Conservation (phyloP, 37 sponge, comb jelly and placozoan species). For the Aplysina aerophoba region DNA sequence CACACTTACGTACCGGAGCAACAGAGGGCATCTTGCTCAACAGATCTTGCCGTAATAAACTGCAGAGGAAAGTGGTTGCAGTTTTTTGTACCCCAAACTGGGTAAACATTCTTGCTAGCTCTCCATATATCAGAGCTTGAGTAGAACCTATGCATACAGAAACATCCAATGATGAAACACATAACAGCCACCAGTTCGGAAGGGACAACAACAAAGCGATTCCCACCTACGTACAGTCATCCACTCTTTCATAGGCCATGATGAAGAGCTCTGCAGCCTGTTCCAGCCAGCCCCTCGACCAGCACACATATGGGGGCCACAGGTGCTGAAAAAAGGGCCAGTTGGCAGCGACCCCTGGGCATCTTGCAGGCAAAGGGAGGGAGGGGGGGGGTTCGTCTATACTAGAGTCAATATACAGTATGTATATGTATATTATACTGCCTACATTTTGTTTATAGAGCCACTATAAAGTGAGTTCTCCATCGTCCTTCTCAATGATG, state of each 20-base stretch:
- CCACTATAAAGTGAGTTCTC: no score
- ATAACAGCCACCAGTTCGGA: not conserved
- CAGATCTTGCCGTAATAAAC: no score
- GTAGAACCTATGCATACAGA: not conserved
- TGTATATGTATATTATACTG: no score
- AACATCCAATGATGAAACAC: not conserved
- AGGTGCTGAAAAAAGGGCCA: not conserved
- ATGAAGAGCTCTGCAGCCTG: not conserved
- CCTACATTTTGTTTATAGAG: no score
- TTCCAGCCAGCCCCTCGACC: slow-evolving; percentile 22
- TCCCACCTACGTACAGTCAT: slow-evolving; percentile 2
- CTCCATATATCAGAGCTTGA: not conserved
- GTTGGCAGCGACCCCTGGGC: not conserved
- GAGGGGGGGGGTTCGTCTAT: no score
- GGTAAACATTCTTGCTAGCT: slow-evolving; percentile 18
- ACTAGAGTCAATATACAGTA: no score
- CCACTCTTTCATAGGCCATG: not conserved
- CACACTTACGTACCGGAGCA: no score
- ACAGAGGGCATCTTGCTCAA: no score
- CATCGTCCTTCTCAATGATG: no score
- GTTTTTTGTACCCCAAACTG: not conserved
- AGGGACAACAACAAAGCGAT: not conserved
- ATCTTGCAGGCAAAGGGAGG: not conserved
- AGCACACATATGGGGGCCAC: slow-evolving; percentile 33
- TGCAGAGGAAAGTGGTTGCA: not conserved